Conservation (phyloP, 2,797 vertebrate genomes). For the Chiroxiphia lanceolata region DNA sequence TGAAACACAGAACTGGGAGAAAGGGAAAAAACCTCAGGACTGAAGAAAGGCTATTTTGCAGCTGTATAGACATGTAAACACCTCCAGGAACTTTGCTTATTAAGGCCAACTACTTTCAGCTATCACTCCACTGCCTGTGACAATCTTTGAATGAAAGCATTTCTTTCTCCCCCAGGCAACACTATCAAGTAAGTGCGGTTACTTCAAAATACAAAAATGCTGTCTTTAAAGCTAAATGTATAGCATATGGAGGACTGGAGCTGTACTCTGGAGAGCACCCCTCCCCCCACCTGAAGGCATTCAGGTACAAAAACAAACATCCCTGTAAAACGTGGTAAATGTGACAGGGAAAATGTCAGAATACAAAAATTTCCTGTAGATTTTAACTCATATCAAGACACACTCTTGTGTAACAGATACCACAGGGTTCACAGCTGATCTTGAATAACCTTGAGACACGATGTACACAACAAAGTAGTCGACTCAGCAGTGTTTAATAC, state of each 20-base stretch:
- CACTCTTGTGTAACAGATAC: not conserved
- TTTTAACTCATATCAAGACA: not conserved
- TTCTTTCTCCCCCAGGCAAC: conserved; percentile 33
- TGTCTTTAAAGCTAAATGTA: conserved; percentile 45
- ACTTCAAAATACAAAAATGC: not conserved
- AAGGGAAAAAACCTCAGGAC: not conserved
- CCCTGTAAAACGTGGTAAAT: not conserved
- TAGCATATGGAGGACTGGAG: not conserved
- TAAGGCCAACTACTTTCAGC: conserved; percentile 26
- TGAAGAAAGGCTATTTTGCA: conserved; percentile 2
- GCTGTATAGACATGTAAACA: not conserved
- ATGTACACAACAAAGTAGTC: not conserved
- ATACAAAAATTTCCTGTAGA: not conserved
- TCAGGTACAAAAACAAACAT: not conserved
- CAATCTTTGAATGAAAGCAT: conserved; percentile 2
- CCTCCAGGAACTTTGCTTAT: conserved; percentile 17
- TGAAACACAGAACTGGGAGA: not conserved
- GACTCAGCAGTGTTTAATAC: not conserved
- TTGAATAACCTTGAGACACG: not conserved
- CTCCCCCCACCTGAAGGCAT: not conserved
- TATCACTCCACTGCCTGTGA: not conserved
- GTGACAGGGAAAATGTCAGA: not conserved
- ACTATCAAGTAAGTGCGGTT: conserved; percentile 10
- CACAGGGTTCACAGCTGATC: not conserved
- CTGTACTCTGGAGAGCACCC: not conserved